Conservation (phyloP, 35 echinoderm and acorn worm species). For the Chiridota heheva region DNA sequence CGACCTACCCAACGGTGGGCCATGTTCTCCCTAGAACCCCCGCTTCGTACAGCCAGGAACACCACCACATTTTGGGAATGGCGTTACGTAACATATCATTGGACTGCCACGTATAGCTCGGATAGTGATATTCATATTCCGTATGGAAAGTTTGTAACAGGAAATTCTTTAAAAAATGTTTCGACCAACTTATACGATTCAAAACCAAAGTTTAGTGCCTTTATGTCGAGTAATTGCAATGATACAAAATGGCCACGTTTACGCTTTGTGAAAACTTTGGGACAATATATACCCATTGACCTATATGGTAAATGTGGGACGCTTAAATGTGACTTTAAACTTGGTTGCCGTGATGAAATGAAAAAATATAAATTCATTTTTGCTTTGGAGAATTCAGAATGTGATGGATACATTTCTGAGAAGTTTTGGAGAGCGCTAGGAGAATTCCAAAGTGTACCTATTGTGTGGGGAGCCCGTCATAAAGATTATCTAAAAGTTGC, state of each 20-base stretch:
- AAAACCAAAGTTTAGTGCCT: slow-evolving; percentile 19
- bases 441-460: slow-evolving; percentile 18
- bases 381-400: slow-evolving; percentile 38
- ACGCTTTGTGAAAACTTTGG: slow-evolving; percentile 19
- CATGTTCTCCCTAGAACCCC: slow-evolving; percentile 29
- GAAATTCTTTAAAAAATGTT: not conserved
- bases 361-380: slow-evolving; percentile 33
- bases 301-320: slow-evolving; percentile 47
- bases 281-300: slow-evolving; percentile 22
- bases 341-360: slow-evolving; percentile 13
- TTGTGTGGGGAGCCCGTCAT: slow-evolving; percentile 34
- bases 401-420: slow-evolving; percentile 40
- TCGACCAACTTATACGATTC: slow-evolving; percentile 19
- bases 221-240: slow-evolving; percentile 45
- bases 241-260: slow-evolving; percentile 40
- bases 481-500: slow-evolving; percentile 27
- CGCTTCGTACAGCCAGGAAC: slow-evolving; percentile 37
- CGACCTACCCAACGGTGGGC: slow-evolving; percentile 25
- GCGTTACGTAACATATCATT: slow-evolving; percentile 26
- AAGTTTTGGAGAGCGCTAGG: slow-evolving; percentile 40
- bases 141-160: slow-evolving; percentile 27
- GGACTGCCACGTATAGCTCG: slow-evolving; percentile 29
- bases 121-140: slow-evolving; percentile 42
- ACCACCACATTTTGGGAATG: slow-evolving; percentile 16
- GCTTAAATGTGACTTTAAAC: slow-evolving; percentile 7